These are phyloP conservation scores for Oscheius sp. DNA, from an alignment of 1,140 invertebrate genomes.

Conservation along the genomic window DNA sequence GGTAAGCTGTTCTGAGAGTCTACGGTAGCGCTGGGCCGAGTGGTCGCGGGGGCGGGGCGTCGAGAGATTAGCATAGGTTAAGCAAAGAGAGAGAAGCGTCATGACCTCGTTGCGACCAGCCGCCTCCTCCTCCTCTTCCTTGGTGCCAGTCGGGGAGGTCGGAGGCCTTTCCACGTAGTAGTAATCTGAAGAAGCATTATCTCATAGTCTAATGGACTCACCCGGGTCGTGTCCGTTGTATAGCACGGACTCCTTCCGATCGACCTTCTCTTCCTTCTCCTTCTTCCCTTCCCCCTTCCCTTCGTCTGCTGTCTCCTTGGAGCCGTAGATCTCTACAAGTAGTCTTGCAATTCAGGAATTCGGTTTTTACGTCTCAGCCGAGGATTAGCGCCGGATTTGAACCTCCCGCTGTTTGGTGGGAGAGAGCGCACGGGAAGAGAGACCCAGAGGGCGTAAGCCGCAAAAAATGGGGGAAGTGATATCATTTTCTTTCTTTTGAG, in stretches of 20 bases:
- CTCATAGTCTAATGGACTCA: not conserved
- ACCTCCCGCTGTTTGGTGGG: too few species aligned
- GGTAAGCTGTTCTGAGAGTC: too few species aligned
- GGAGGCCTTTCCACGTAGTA: not conserved
- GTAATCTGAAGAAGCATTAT: not conserved
- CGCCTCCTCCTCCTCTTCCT: not conserved
- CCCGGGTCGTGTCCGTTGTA: not conserved
- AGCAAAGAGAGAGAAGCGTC: slow-evolving; percentile 5
- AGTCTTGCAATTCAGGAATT: too few species aligned
- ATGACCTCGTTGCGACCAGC: not conserved
- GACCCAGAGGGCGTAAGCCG: too few species aligned
- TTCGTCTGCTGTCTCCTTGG: not conserved
- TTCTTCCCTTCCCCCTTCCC: not conserved
- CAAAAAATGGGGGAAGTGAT: too few species aligned
- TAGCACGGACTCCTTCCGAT: not conserved
- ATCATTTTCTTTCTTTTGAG: too few species aligned
- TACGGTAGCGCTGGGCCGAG: too few species aligned
- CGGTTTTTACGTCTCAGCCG: too few species aligned
- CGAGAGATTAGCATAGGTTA: not conserved
- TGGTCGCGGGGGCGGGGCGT: not conserved
- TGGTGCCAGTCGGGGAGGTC: not conserved
- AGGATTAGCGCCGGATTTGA: too few species aligned
- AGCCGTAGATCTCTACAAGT: not conserved
- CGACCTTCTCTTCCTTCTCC: not conserved
- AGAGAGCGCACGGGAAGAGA: too few species aligned